phyloP scores from a whole-genome alignment of 2,888 invertebrate species.

The Epinotia ramella region DNA sequence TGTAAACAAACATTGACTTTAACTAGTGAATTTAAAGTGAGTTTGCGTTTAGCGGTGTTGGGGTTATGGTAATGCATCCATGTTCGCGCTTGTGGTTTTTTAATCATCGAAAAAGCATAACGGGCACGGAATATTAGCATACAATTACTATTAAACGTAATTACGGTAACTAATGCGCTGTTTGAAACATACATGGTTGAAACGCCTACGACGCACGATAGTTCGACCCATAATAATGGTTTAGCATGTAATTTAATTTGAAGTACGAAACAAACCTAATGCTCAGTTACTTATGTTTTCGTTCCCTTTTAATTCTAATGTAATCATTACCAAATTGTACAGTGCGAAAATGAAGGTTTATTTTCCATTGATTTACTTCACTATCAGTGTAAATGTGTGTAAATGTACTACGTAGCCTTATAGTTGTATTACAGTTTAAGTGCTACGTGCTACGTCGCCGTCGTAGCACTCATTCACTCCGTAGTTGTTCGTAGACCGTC shows the following conservation, averaged over 20 bases:
- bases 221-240: not conserved
- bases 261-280: not conserved
- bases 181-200: slow-evolving; percentile 1
- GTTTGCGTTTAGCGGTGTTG: not conserved
- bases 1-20: slow-evolving; percentile 24
- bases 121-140: slow-evolving; percentile 41
- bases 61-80: slow-evolving; percentile 37
- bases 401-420: not conserved
- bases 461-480: slow-evolving; percentile 24
- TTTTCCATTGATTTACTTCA: slow-evolving; percentile 1
- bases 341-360: not conserved
- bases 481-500: slow-evolving; percentile 16
- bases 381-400: not conserved
- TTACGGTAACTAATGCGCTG: slow-evolving; percentile 24
- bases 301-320: not conserved
- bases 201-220: slow-evolving; percentile 7
- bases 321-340: not conserved
- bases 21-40: slow-evolving; percentile 16
- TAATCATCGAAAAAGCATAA: slow-evolving; percentile 22
- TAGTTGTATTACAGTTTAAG: slow-evolving; percentile 7
- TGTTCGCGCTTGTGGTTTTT: slow-evolving; percentile 36
- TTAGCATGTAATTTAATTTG: no score
- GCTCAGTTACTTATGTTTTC: not conserved
- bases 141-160: slow-evolving; percentile 28
- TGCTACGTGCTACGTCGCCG: slow-evolving; percentile 11